A percentile compares a stretch with the other conserved stretches of the same genome.
These are phyloP conservation scores for Eurytoma californica DNA, from an alignment of 2,888 invertebrate species.

Conservation along the genomic window DNA sequence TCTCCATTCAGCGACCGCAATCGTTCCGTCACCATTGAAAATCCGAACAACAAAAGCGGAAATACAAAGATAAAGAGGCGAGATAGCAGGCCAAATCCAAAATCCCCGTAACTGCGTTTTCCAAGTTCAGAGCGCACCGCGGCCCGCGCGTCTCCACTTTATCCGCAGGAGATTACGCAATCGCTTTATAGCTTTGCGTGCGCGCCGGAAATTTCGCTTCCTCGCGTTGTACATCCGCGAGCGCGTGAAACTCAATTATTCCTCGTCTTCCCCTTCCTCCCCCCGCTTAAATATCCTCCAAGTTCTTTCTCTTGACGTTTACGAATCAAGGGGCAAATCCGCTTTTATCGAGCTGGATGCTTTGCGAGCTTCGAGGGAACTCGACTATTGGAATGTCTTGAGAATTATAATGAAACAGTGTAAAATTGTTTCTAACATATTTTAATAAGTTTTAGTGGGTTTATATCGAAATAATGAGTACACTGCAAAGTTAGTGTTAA, in stretches of 20 bases:
- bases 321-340: conserved; percentile 33
- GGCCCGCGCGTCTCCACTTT: conserved; percentile 46
- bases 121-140: conserved; percentile 52
- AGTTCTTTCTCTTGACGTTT: conserved; percentile 13
- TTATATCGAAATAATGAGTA: no score
- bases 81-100: conserved; percentile 19
- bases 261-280: neutral
- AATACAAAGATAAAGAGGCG: neutral
- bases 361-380: no score
- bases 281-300: neutral
- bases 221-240: conserved; percentile 29
- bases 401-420: no score
- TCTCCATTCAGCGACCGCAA: no score
- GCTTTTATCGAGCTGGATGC: conserved; percentile 25
- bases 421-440: no score
- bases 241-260: conserved; percentile 48
- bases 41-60: no score
- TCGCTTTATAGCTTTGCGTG: conserved; percentile 44
- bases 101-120: conserved; percentile 56
- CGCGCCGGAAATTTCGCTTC: conserved; percentile 45
- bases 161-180: conserved; percentile 58
- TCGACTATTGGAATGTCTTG: no score
- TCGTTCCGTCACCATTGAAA: no score
- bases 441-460: no score
- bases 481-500: no score